A percentile compares a stretch with the other conserved stretches of the same genome.
Evolutionary conservation across 1,140 invertebrate genomes (phyloP).

Genomic region (Musca domestica): DNA sequence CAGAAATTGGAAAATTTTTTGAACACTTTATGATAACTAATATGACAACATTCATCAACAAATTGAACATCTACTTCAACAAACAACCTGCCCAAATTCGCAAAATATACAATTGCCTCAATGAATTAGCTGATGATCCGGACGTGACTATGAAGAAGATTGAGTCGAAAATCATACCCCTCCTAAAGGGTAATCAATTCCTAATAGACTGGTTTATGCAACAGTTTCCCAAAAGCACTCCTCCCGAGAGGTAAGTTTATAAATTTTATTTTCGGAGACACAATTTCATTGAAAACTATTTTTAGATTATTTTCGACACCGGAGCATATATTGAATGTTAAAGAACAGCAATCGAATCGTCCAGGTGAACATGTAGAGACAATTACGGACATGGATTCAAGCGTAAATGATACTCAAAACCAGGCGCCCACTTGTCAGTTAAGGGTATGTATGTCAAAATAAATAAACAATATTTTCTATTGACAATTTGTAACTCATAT

Average conservation of each 20-base stretch:
- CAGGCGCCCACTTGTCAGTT: constrained; percentile 33
- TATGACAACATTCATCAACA: constrained; percentile 71
- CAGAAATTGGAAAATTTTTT: constrained; percentile 70
- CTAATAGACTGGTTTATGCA: constrained; percentile 75
- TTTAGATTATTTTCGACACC: constrained; percentile 36
- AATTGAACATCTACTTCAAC: constrained; percentile 60
- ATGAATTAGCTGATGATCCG: constrained; percentile 61
- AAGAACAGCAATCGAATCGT: constrained; percentile 38
- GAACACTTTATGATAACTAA: constrained; percentile 71
- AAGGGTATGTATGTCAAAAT: constrained; percentile 20
- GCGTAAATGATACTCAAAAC: constrained; percentile 28
- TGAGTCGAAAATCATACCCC: constrained; percentile 65
- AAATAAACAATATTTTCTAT: not conserved
- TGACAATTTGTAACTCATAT: not conserved
- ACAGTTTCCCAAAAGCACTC: constrained; percentile 70
- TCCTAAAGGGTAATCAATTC: constrained; percentile 74
- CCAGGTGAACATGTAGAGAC: constrained; percentile 39
- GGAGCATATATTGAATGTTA: constrained; percentile 44
- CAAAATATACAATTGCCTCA: constrained; percentile 70
- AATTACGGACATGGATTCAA: constrained; percentile 35
- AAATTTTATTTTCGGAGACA: not conserved
- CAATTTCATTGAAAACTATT: not conserved
- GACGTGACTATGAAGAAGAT: constrained; percentile 65
- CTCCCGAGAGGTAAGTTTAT: constrained; percentile 61
- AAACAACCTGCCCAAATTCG: constrained; percentile 69